Conservation (phyloP, 2,888 invertebrate genomes). For the Sarcophaga caerulescens region DNA sequence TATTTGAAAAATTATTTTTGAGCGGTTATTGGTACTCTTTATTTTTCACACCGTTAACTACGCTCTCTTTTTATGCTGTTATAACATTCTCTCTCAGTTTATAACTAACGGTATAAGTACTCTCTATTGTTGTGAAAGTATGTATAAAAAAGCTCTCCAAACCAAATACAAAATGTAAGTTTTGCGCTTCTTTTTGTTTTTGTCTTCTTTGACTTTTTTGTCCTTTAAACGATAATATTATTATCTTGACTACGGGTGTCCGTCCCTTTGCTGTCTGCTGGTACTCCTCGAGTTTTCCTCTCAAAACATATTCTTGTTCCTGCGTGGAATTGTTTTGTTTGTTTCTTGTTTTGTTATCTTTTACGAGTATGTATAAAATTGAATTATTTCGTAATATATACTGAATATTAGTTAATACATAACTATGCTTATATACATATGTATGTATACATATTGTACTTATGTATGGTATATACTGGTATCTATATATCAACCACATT, state of each 20-base stretch:
- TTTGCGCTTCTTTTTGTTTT: conserved; percentile 5
- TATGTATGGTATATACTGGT: neutral
- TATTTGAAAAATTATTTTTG: too few species aligned
- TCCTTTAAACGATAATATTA: conserved; percentile 7
- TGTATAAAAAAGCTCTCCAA: neutral
- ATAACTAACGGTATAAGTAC: too few species aligned
- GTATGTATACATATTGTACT: neutral
- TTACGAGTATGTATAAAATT: conserved; percentile 1
- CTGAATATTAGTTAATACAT: neutral
- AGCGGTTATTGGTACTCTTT: too few species aligned
- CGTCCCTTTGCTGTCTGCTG: conserved; percentile 36
- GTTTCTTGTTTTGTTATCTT: neutral
- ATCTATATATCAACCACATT: conserved; percentile 41
- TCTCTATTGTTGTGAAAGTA: neutral
- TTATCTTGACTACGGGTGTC: neutral
- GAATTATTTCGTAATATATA: conserved; percentile 47
- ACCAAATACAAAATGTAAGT: neutral
- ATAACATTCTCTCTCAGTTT: too few species aligned
- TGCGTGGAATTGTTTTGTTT: too few species aligned
- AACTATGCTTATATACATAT: neutral
- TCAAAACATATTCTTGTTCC: too few species aligned
- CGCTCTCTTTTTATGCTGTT: too few species aligned
- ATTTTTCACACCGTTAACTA: too few species aligned
- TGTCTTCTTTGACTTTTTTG: neutral
- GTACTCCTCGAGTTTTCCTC: neutral